Base-by-base conservation (phyloP, 1,140 invertebrate species). In the Hylaeus anthracinus region DNA sequence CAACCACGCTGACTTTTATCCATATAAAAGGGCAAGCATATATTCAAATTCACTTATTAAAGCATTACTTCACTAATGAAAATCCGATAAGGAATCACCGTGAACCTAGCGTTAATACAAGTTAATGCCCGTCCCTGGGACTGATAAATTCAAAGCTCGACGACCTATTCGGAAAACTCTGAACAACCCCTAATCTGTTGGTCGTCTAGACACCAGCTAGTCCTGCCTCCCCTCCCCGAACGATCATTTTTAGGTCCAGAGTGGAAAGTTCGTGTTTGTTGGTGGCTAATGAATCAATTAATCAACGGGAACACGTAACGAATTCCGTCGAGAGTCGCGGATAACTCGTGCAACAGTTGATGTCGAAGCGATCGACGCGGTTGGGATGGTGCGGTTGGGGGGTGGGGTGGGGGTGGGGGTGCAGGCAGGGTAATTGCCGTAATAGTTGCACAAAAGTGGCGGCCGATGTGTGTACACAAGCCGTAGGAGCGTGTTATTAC, bases 381-480 rank as follows among this genome's bases (percentile, higher is more conserved):
- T 2, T 9, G 4, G 9, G 51, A 0, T 26, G 26, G 26, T 26
- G 26, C 26, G 26, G 26, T 26, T 26, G 26, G 26, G 5, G 43
- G 43, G 1, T 1, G 45, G 41, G 14, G 9, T 26, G 26, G 26
- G 5, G 43, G 43, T 45, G 43, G 45, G 41, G 14, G 9, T 26
- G 45, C 45, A 12, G 48, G 39, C 45, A 5, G 53, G 51, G 67
- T 78, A 78, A 78, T 78, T 78, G 75, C 45, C 56, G 45, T 78
- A 78, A 78, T 78, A 72, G 75, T 72, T 53, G 75, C 75, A 60
- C 67, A 78, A 78, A 78, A 78, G 75, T 78, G 75, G 75, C 75
- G 58, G 58, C 14, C 75, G 37, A 53, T 72, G 75, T 78, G 67
- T 78, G 58, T 63, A 72, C 67, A 78, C 67, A 78, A 58, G 3